Evolutionary conservation across 2,113 vertebrate genomes (phyloP), one percentile per base, ranked within the genome.

Genomic region (Alosa alosa): DNA sequence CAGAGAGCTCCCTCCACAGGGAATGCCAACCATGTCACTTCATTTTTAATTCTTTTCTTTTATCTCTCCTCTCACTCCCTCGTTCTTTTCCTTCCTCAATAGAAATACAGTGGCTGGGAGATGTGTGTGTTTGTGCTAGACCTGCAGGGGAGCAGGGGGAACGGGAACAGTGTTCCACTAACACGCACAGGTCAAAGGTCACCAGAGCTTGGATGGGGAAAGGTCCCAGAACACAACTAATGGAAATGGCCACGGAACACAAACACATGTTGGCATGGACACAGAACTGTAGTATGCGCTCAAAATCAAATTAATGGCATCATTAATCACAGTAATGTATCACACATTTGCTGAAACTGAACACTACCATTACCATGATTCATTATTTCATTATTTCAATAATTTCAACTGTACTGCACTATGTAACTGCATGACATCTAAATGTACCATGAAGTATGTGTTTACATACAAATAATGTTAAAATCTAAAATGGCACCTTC

Each of bases 11-110:
- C 18, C 36, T 47, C 39, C 57, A 60, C 44, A 44, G 41, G 44
- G 84, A 91, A 88, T 88, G 84, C 84, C 39, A 89, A 87, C 72
- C 86, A 87, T 87, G 84, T 17, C 82, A 15, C 55, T 85, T 88
- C 85, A 82, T 84, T n/a, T n/a, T 13, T 75, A 55, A 85, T 57
- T 11, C 25, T 84, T 9, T 46, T 68, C 57, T 60, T 49, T 75
- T 52, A 11, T n/a, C n/a, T 17, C 87, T 64, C 9, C 47, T 85
- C 11, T 39, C 78, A 13, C 2, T 88, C 68, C 84, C 8, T 39
- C 78, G 49, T 50, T 57, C n/a, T n/a, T 15, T 55, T 64, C 31
- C 87, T 89, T 88, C 41, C 81, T 68, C 41, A 46, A 13, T 60
- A 3, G 46, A 20, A 85, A 60, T 46, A 64, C 72, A 82, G 87